Conservation (phyloP, 2,888 invertebrate genomes). For the Caradrina kadenii region DNA sequence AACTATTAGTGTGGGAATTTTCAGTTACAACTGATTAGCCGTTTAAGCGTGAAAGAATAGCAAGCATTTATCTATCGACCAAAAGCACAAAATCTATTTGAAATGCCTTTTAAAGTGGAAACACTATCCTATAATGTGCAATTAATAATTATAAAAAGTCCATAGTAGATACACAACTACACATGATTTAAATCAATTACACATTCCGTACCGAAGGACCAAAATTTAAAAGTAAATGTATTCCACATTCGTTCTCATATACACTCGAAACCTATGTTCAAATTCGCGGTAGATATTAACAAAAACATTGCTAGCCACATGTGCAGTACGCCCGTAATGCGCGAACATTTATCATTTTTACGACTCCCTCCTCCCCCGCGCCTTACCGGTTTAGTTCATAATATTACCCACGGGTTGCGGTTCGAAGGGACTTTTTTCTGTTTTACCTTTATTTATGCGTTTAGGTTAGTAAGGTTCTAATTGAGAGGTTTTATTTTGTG, state of each 20-base stretch:
- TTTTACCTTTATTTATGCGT: conserved; percentile 51
- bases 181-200: background rate
- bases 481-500: conserved; percentile 27
- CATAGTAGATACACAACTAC: too few relatives aligned
- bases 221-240: conserved; percentile 6
- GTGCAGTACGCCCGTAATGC: conserved; percentile 66
- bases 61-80: too few relatives aligned
- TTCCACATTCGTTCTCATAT: conserved; percentile 24
- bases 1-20: too few relatives aligned
- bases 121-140: too few relatives aligned
- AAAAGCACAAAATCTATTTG: too few relatives aligned
- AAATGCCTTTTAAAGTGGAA: too few relatives aligned
- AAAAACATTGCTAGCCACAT: conserved; percentile 65
- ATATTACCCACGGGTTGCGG: conserved; percentile 56
- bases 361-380: conserved; percentile 46
- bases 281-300: conserved; percentile 63
- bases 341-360: conserved; percentile 71
- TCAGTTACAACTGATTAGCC: too few relatives aligned
- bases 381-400: conserved; percentile 64
- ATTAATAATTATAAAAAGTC: too few relatives aligned
- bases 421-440: conserved; percentile 42
- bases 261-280: conserved; percentile 61
- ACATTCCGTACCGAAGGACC: background rate
- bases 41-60: too few relatives aligned
- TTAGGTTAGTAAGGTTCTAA: conserved; percentile 37